Percentiles rank a stretch among this genome's conserved stretches.
Conservation (phyloP, 2,797 vertebrate species). For the Chanos chanos region DNA sequence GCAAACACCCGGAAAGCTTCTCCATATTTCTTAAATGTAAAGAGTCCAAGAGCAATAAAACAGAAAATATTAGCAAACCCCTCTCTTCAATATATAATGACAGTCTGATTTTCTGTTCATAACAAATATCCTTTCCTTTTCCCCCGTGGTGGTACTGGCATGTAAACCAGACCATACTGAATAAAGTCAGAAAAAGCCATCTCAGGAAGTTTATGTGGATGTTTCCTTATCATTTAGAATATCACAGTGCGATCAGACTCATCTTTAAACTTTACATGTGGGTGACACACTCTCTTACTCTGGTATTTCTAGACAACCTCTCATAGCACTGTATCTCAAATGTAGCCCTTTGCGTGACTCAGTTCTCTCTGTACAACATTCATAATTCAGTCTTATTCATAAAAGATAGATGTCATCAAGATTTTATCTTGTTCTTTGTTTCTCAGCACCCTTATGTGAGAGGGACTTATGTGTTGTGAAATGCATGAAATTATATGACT, state of each 20-base stretch:
- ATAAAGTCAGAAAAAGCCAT: too few relatives aligned
- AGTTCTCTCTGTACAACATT: slow-evolving; percentile 57
- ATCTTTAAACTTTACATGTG: too few relatives aligned
- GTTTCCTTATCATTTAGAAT: background rate
- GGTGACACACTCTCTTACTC: too few relatives aligned
- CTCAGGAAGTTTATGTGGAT: background rate
- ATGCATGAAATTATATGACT: too few relatives aligned
- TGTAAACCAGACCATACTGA: background rate
- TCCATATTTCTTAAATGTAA: slow-evolving; percentile 58
- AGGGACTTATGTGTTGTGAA: slow-evolving; percentile 51
- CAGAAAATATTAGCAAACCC: slow-evolving; percentile 42
- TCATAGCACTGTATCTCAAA: slow-evolving; percentile 40
- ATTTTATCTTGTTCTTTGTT: slow-evolving; percentile 64
- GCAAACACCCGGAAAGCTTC: slow-evolving; percentile 49
- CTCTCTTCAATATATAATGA: slow-evolving; percentile 58
- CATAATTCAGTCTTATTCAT: slow-evolving; percentile 67
- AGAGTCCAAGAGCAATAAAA: slow-evolving; percentile 56
- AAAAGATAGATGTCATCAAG: slow-evolving; percentile 64
- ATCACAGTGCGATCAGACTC: background rate
- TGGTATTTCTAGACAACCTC: too few relatives aligned
- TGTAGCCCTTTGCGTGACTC: slow-evolving; percentile 53
- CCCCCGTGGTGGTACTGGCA: background rate
- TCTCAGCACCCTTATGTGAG: slow-evolving; percentile 55
- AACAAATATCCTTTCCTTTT: slow-evolving; percentile 29
- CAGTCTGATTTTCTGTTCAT: slow-evolving; percentile 24